phyloP scores from a whole-genome alignment of 2,888 invertebrate species.

The Apodemia duryi region DNA sequence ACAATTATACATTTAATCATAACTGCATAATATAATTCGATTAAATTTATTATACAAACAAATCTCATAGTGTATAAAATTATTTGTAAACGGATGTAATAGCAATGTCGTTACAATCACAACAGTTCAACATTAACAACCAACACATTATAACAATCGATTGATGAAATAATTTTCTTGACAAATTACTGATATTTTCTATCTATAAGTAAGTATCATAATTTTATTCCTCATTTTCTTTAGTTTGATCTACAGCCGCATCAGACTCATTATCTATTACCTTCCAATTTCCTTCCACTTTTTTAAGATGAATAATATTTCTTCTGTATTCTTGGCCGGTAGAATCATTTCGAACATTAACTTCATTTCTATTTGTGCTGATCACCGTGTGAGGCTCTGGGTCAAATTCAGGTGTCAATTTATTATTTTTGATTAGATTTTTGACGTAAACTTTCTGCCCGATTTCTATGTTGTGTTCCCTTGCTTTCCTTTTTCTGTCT shows the following conservation, averaged over 20 bases:
- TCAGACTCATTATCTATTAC: constrained; percentile 7
- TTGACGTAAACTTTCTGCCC: constrained; percentile 29
- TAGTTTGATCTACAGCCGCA: neutral
- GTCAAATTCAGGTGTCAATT: constrained; percentile 23
- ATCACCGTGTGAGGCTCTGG: constrained; percentile 17
- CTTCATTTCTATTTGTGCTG: constrained; percentile 13
- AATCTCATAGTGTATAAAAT: too few species aligned
- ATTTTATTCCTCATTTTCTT: neutral
- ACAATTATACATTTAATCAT: too few species aligned
- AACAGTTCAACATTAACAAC: too few species aligned
- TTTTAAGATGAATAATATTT: constrained; percentile 26
- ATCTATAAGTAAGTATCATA: neutral
- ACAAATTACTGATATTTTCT: too few species aligned
- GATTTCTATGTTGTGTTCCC: neutral
- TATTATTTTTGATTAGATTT: constrained; percentile 24
- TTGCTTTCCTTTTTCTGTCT: constrained; percentile 27
- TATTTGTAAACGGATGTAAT: too few species aligned
- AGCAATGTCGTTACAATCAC: too few species aligned
- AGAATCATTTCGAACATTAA: constrained; percentile 18
- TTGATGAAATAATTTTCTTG: neutral
- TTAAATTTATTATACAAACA: too few species aligned
- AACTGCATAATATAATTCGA: too few species aligned
- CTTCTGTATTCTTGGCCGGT: constrained; percentile 19
- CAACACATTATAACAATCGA: neutral
- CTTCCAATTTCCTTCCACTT: constrained; percentile 27